Base-by-base conservation (phyloP, 2,797 vertebrate species). In the Eutrigla gurnardus region DNA sequence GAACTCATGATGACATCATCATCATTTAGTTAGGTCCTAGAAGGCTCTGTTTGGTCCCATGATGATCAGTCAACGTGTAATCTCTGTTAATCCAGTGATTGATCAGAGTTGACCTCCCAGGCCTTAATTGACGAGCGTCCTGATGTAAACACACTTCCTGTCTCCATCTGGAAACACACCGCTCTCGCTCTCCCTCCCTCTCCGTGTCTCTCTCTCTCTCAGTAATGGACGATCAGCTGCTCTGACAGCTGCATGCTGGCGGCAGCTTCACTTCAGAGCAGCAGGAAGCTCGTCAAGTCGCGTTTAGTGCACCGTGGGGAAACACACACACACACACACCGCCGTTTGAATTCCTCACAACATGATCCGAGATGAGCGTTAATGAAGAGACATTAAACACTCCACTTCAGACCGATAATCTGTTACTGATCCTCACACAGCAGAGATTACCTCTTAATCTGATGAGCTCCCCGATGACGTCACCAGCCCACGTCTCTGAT, bases 241-340 rank as follows among this genome's bases (percentile, higher is more conserved):
- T 92, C 94, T 96, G 96, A 96, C 96, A 96, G 96, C 94, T 96
- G 93, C 94, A 93, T 96, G 95, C 96, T 96, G 95, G 92, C 94
- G 95, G 96, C 95, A 92, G 95, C 95, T 95, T 95, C 93, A 95
- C 95, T 95, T 95, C 95, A 76, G 93, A 75, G 95, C 96, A 96
- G 96, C 96, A 94, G 96, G 96, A 95, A 93, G 94, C 92, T 96
- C 92, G 92, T 96, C 96, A 95, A 92, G 95, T 95, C 87, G 92
- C 94, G 95, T 96, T 96, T 96, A 95, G 94, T 0, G 35, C 91
- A 89, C 94, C 93, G 93, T 92, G 90, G 88, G 93, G 92, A 93
- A 92, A 88, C 61, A 46, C 62, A n/a, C 75, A 58, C 61, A 53
- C 57, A 53, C 49, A 43, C 57, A 57, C 49, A 49, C 75, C 66